Conservation (phyloP, 2,113 vertebrate genomes). For the Clinocottus analis region DNA sequence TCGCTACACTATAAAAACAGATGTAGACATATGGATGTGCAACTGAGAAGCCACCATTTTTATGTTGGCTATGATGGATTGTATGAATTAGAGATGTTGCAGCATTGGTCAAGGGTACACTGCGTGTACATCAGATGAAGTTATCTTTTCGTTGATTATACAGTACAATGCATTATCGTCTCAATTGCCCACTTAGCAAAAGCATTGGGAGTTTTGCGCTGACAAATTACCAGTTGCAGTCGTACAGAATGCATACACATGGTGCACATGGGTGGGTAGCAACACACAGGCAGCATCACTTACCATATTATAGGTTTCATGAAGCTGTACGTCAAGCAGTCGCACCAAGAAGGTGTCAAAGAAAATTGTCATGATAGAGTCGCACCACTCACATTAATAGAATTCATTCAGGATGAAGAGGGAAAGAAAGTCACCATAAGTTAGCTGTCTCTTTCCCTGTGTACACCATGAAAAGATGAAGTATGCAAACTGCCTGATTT, state of each 20-base stretch:
- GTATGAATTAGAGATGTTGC: conserved; percentile 31
- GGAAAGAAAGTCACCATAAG: conserved; percentile 44
- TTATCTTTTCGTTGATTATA: conserved; percentile 24
- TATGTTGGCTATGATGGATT: conserved; percentile 25
- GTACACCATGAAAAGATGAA: conserved; percentile 79
- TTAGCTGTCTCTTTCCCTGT: conserved; percentile 56
- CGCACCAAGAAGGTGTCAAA: conserved; percentile 17
- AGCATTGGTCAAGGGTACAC: conserved; percentile 7
- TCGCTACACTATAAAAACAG: conserved; percentile 28
- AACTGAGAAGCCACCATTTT: conserved; percentile 23
- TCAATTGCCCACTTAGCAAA: conserved; percentile 31
- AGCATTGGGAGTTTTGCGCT: conserved; percentile 9
- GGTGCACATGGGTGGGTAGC: conserved; percentile 9
- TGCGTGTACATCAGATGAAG: conserved; percentile 25
- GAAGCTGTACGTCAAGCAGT: conserved; percentile 14
- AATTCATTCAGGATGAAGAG: conserved; percentile 38
- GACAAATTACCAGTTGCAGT: conserved; percentile 36
- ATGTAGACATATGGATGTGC: conserved; percentile 26
- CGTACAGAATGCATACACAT: neutral
- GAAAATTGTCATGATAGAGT: conserved; percentile 40
- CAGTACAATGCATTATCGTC: conserved; percentile 23
- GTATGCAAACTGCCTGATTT: conserved; percentile 93
- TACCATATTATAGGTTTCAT: conserved; percentile 25
- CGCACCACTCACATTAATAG: conserved; percentile 39
- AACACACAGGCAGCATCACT: neutral